Base-by-base conservation (phyloP, 2,113 vertebrate genomes). In the Mesitornis unicolor region DNA sequence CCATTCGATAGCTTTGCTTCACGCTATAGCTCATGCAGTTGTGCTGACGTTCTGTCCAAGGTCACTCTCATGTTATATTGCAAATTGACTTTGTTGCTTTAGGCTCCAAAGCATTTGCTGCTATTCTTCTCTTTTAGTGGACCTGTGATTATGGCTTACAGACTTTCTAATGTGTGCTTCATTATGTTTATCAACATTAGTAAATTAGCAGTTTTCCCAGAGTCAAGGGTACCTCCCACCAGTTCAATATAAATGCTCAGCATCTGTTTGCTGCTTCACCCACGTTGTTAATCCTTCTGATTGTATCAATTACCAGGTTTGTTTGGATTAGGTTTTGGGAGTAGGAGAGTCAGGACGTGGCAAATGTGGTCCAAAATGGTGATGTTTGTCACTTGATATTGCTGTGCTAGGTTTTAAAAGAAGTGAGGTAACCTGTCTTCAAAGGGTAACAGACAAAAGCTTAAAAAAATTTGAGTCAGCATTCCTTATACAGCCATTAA, bases 71-170 rank as follows among this genome's bases (percentile, higher is more conserved):
- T 38, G 29, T 54, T 81, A 18, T 25, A 45, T 45, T 87, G 53
- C 54, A 96, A 87, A 76, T 73, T 75, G 25, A 82, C n/a, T 93
- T 61, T 65, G 61, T 74, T 2, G 4, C 42, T 96, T 89, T 50
- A 68, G 29, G 24, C 45, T 79, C 59, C 25, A 53, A 87, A 87
- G 45, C 5, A 33, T 69, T 94, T 93, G 43, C 45, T 79, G 65
- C 38, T 84, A 45, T 64, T 64, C 15, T 87, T 81, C 50, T 19
- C 24, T 87, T 75, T 79, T 45, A 57, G 43, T 45, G 61, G 50
- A 61, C 3, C 13, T 64, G 14, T n/a, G 59, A 56, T 29, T 68
- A n/a, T 79, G 65, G 53, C 2, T 83, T 92, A 43, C 8, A 64
- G 53, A 16, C 24, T 70, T 74, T 82, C 33, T 74, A 76, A 47